phyloP scores from a whole-genome alignment of 1,140 invertebrate genomes.

The Calosoma granatense region DNA sequence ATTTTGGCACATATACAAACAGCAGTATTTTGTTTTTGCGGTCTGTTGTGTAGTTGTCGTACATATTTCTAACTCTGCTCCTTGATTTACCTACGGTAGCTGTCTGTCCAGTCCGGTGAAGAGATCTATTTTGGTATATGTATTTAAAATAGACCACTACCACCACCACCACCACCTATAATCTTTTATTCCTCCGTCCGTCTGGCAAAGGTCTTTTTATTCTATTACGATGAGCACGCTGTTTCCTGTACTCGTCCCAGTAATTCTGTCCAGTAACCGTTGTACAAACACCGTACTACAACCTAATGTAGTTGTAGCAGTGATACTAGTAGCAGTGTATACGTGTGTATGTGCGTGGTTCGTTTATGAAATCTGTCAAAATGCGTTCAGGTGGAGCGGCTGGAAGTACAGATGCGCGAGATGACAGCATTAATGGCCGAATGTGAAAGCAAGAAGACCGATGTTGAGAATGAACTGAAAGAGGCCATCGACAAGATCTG shows the following conservation, averaged over 20 bases:
- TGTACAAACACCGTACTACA: too few species aligned
- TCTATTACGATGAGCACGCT: not conserved
- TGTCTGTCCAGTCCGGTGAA: too few species aligned
- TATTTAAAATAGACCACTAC: not conserved
- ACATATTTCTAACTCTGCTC: too few species aligned
- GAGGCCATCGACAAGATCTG: conserved; percentile 59
- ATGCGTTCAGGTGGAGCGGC: conserved; percentile 47
- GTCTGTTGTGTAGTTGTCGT: too few species aligned
- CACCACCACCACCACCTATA: too few species aligned
- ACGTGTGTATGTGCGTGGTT: not conserved
- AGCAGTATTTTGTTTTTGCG: too few species aligned
- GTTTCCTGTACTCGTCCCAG: not conserved
- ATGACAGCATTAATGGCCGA: conserved; percentile 49
- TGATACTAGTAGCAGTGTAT: too few species aligned
- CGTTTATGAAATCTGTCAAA: not conserved
- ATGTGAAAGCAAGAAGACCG: conserved; percentile 44
- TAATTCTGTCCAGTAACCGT: too few species aligned
- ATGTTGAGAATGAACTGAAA: conserved; percentile 54
- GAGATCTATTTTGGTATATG: not conserved
- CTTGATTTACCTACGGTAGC: too few species aligned
- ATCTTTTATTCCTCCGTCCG: not conserved
- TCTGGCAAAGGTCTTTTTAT: not conserved
- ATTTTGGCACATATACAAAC: too few species aligned
- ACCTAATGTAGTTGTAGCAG: too few species aligned
- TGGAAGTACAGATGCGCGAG: conserved; percentile 58